These are phyloP conservation scores for Drosophila pallidifrons DNA, from an alignment of 1,140 invertebrate genomes.

Conservation along the genomic window DNA sequence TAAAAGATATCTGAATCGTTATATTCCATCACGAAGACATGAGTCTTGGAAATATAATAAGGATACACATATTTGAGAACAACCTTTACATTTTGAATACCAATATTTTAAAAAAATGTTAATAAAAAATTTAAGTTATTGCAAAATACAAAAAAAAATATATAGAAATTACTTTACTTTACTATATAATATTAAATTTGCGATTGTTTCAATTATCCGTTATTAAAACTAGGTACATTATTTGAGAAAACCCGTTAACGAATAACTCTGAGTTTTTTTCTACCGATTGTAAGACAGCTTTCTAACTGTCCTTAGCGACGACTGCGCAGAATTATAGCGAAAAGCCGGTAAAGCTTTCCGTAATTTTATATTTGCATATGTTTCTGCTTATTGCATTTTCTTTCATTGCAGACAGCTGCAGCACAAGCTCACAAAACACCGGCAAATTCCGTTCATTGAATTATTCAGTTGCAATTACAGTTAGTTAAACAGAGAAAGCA, in stretches of 20 bases:
- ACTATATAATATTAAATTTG: too few species aligned
- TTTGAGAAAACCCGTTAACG: neutral
- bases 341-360: constrained; percentile 14
- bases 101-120: too few species aligned
- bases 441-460: constrained; percentile 16
- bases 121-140: too few species aligned
- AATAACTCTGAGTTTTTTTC: neutral
- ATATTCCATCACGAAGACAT: too few species aligned
- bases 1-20: too few species aligned
- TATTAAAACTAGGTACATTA: neutral
- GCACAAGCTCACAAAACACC: neutral
- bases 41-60: too few species aligned
- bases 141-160: too few species aligned
- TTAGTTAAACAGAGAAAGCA: neutral
- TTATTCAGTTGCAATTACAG: constrained; percentile 15
- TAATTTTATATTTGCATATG: constrained; percentile 22
- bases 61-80: too few species aligned
- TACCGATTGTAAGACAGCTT: neutral
- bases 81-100: too few species aligned
- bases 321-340: neutral
- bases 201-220: neutral
- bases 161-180: too few species aligned
- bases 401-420: neutral
- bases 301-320: neutral
- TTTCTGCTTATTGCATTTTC: neutral